phyloP scores from a whole-genome alignment of 2,888 invertebrate genomes.

The Scaptomyza cyrtandrae region DNA sequence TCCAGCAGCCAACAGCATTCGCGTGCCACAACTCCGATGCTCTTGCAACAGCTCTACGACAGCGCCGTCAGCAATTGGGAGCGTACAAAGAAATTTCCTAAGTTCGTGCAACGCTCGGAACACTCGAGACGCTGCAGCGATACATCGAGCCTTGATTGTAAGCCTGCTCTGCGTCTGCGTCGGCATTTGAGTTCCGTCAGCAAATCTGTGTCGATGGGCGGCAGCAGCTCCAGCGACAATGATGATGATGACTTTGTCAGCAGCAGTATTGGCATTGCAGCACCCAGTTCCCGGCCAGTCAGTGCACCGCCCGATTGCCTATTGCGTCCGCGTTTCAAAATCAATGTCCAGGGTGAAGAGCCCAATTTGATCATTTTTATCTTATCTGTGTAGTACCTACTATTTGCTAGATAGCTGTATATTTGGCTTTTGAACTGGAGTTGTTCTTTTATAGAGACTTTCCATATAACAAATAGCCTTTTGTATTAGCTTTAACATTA shows the following conservation, averaged over 20 bases:
- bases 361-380: slow-evolving; percentile 9
- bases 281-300: slow-evolving; percentile 51
- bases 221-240: slow-evolving; percentile 68
- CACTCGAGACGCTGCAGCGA: slow-evolving; percentile 52
- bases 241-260: slow-evolving; percentile 61
- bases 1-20: slow-evolving; percentile 63
- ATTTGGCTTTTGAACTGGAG: neutral
- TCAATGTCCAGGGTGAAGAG: slow-evolving; percentile 77
- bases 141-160: slow-evolving; percentile 64
- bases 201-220: slow-evolving; percentile 74
- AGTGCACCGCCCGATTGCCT: slow-evolving; percentile 75
- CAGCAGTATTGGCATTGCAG: slow-evolving; percentile 19
- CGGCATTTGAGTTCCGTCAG: slow-evolving; percentile 56
- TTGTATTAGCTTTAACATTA: neutral
- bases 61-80: slow-evolving; percentile 83
- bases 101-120: slow-evolving; percentile 43
- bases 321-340: slow-evolving; percentile 59
- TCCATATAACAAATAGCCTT: no score
- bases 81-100: slow-evolving; percentile 68
- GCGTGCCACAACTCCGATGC: slow-evolving; percentile 85
- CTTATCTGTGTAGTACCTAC: no score
- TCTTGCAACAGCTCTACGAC: slow-evolving; percentile 85
- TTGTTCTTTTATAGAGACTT: neutral
- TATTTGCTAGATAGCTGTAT: slow-evolving; percentile 1
- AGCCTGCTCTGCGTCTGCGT: slow-evolving; percentile 27